Conservation (phyloP, 2,888 invertebrate species). For the Cosmia trapezina region DNA sequence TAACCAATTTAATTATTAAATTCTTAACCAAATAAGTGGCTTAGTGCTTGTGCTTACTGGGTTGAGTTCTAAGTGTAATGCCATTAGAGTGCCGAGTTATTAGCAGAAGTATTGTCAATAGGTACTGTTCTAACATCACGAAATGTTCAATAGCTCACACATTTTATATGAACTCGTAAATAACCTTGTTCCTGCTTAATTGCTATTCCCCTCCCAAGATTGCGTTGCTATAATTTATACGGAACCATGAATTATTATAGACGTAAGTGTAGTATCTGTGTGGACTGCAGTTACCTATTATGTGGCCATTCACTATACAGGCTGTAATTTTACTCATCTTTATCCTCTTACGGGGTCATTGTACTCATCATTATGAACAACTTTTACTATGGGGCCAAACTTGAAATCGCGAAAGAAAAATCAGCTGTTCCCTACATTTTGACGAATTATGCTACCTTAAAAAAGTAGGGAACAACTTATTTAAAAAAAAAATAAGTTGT, state of each 20-base stretch:
- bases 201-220: constrained; percentile 79
- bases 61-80: constrained; percentile 28
- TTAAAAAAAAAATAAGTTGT: no score
- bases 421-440: no score
- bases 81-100: constrained; percentile 21
- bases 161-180: constrained; percentile 75
- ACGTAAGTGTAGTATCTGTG: constrained; percentile 71
- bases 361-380: no score
- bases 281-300: constrained; percentile 71
- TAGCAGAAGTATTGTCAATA: constrained; percentile 49
- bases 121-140: constrained; percentile 58
- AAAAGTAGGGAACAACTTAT: no score
- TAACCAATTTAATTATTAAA: no score
- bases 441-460: no score
- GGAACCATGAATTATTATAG: constrained; percentile 77
- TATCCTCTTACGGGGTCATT: no score
- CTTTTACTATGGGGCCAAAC: no score
- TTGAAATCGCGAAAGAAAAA: no score
- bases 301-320: constrained; percentile 46
- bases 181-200: constrained; percentile 80
- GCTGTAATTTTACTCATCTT: no score
- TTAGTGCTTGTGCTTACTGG: neutral
- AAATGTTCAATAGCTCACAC: constrained; percentile 68
- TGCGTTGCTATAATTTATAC: constrained; percentile 82
- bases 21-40: neutral